phyloP scores from a whole-genome alignment of 2,888 invertebrate species.

The Lymantria monacha region DNA sequence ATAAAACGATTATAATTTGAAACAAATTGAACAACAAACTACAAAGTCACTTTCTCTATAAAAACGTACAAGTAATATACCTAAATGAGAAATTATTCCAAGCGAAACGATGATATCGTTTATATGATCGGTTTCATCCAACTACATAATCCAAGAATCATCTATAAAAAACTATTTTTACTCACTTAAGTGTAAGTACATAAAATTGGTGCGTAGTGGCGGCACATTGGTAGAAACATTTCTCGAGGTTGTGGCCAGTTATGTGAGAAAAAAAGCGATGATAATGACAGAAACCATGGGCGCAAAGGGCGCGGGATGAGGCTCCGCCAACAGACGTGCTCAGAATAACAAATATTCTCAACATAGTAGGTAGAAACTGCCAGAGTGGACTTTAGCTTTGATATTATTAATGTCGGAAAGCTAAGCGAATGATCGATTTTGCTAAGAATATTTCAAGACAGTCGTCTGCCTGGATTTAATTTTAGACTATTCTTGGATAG shows the following conservation, averaged over 20 bases:
- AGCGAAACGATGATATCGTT: too few species aligned
- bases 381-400: conserved; percentile 36
- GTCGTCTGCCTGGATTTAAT: conserved; percentile 7
- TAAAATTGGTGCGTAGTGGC: conserved; percentile 44
- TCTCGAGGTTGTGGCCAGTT: conserved; percentile 61
- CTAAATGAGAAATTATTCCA: too few species aligned
- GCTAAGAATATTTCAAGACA: conserved; percentile 8
- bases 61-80: too few species aligned
- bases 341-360: conserved; percentile 62
- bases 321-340: conserved; percentile 56
- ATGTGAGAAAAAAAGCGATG: conserved; percentile 77
- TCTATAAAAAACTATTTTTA: conserved; percentile 31
- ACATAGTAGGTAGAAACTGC: conserved; percentile 35
- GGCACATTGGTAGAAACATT: conserved; percentile 39
- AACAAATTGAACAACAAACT: too few species aligned
- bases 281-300: conserved; percentile 76
- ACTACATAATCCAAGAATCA: conserved; percentile 15
- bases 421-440: conserved; percentile 8
- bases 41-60: too few species aligned
- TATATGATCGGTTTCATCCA: neutral
- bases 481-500: conserved; percentile 8
- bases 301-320: conserved; percentile 72
- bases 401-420: conserved; percentile 5
- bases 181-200: conserved; percentile 33
- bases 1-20: too few species aligned